Evolutionary conservation across 2,797 vertebrate genomes (phyloP).

Genomic region (Delichon dasypus): DNA sequence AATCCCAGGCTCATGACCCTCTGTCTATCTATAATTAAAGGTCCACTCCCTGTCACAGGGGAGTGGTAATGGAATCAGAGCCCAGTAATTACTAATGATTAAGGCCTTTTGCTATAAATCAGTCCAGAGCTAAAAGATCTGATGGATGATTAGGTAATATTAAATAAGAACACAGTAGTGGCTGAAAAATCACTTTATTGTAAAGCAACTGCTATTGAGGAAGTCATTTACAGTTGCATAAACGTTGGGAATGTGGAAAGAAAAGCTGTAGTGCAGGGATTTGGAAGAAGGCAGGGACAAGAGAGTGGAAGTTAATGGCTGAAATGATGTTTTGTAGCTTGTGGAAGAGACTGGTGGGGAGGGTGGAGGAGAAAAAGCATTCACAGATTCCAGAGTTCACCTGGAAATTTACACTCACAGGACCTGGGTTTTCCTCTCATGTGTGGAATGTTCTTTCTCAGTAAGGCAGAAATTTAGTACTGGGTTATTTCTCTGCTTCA

Average conservation of each 20-base stretch:
- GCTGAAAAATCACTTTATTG: constrained; percentile 52
- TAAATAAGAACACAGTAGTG: neutral
- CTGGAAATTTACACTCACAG: neutral
- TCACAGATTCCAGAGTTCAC: neutral
- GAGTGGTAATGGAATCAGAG: neutral
- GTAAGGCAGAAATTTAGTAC: neutral
- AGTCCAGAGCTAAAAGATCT: neutral
- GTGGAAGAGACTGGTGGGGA: neutral
- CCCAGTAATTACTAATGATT: neutral
- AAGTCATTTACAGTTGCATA: neutral
- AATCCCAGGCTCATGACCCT: neutral
- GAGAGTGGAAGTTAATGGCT: neutral
- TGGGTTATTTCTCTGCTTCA: neutral
- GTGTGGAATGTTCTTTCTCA: neutral
- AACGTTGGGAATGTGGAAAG: neutral
- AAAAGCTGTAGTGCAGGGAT: neutral
- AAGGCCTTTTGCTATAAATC: neutral
- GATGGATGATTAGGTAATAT: neutral
- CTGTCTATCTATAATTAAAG: neutral
- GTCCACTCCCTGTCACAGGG: neutral
- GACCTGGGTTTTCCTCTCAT: neutral
- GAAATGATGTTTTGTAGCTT: neutral
- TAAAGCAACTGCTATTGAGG: neutral
- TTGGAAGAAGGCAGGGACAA: neutral
- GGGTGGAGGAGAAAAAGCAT: neutral